These are phyloP conservation scores for Decapterus maruadsi DNA, from an alignment of 2,797 vertebrate genomes.

Conservation along the genomic window DNA sequence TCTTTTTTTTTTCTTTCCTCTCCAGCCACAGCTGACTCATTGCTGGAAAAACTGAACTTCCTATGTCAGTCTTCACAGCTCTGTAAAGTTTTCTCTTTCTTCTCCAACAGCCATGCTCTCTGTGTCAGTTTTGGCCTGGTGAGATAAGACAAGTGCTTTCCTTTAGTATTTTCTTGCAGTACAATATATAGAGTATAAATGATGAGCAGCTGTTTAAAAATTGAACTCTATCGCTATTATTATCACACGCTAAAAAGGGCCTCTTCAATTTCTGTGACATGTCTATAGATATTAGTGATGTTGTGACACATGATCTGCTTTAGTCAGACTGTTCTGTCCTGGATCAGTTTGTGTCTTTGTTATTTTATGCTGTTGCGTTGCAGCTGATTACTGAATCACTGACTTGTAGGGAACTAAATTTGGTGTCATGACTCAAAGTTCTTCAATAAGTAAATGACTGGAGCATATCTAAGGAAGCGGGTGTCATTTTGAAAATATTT, in stretches of 20 bases:
- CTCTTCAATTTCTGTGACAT: neutral
- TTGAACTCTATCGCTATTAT: neutral
- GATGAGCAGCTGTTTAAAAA: neutral
- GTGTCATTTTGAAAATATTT: neutral
- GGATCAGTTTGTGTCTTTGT: neutral
- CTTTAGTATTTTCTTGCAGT: neutral
- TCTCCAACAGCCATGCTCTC: constrained; percentile 18
- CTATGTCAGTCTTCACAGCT: constrained; percentile 52
- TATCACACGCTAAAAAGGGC: neutral
- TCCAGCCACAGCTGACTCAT: constrained; percentile 68
- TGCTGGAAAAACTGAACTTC: constrained; percentile 79
- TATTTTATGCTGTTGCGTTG: neutral
- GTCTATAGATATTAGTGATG: neutral
- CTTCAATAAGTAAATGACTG: neutral
- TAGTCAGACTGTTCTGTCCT: neutral
- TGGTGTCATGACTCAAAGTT: neutral
- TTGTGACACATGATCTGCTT: neutral
- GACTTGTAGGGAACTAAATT: neutral
- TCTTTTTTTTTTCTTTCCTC: constrained; percentile 11
- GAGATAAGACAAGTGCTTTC: constrained; percentile 16
- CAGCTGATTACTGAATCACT: neutral
- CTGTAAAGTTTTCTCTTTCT: constrained; percentile 36
- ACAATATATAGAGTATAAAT: constrained; percentile 4
- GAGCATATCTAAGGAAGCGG: neutral
- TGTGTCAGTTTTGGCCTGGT: neutral